A percentile compares a stretch with the other conserved stretches of the same genome.
Evolutionary conservation across 2,888 invertebrate genomes (phyloP).

Genomic region (Deilephila elpenor): DNA sequence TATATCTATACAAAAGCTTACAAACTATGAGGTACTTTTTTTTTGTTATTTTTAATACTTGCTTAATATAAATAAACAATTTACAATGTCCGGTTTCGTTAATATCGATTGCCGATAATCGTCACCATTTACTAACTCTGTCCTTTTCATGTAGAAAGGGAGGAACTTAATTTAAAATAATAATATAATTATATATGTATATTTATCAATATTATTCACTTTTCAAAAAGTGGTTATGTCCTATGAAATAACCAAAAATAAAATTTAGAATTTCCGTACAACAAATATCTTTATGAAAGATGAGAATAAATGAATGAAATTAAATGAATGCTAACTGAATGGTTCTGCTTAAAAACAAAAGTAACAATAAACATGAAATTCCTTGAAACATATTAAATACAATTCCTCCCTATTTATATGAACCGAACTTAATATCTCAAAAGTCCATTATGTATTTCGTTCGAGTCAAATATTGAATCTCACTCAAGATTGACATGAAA

Average conservation of each 20-base stretch:
- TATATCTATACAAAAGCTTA: slow-evolving; percentile 38
- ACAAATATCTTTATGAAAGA: too few species aligned
- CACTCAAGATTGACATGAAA: slow-evolving; percentile 1
- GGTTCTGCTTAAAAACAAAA: too few species aligned
- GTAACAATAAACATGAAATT: not conserved
- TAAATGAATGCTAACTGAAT: too few species aligned
- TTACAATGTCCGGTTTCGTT: slow-evolving; percentile 36
- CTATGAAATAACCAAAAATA: too few species aligned
- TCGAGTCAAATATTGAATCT: not conserved
- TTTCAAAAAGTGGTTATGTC: too few species aligned
- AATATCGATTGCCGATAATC: not conserved
- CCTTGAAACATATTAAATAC: too few species aligned
- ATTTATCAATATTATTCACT: too few species aligned
- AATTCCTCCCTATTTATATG: not conserved
- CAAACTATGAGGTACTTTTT: slow-evolving; percentile 47
- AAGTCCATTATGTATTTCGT: not conserved
- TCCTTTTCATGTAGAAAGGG: not conserved
- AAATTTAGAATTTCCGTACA: too few species aligned
- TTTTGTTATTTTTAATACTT: slow-evolving; percentile 53
- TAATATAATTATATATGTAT: too few species aligned
- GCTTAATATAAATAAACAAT: slow-evolving; percentile 59
- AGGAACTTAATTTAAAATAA: too few species aligned
- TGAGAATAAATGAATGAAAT: too few species aligned
- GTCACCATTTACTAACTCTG: not conserved
- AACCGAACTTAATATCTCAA: not conserved